phyloP scores from a whole-genome alignment of 2,888 invertebrate species.

The Bellardia pandia region DNA sequence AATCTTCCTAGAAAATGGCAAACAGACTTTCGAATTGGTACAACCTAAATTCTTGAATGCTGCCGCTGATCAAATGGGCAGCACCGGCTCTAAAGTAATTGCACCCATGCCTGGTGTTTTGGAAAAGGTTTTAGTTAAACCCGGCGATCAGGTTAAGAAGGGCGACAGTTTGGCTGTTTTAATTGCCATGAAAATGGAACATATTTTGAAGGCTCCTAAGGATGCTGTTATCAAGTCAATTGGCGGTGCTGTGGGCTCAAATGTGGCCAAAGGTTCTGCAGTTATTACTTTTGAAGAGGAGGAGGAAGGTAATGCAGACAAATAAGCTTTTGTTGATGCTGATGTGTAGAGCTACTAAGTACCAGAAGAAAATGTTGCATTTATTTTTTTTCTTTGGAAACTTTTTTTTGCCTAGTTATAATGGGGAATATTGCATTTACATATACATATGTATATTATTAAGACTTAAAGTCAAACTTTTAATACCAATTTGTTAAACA shows the following conservation, averaged over 20 bases:
- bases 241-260: constrained; percentile 90
- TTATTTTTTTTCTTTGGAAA: constrained; percentile 57
- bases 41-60: constrained; percentile 86
- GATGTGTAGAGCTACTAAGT: constrained; percentile 49
- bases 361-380: constrained; percentile 74
- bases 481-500: constrained; percentile 30
- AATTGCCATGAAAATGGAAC: constrained; percentile 99
- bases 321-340: neutral
- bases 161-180: constrained; percentile 94
- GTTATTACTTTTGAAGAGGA: constrained; percentile 86
- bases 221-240: constrained; percentile 91
- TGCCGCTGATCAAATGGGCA: constrained; percentile 81
- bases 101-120: constrained; percentile 99
- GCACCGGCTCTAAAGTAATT: constrained; percentile 86
- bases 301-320: constrained; percentile 69
- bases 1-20: constrained; percentile 89
- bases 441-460: neutral
- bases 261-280: constrained; percentile 90
- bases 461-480: constrained; percentile 25
- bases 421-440: constrained; percentile 47
- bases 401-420: constrained; percentile 19
- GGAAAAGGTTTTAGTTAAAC: constrained; percentile 93
- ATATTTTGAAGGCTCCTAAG: constrained; percentile 93
- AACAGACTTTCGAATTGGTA: constrained; percentile 87
- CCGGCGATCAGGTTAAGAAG: constrained; percentile 92